Evolutionary conservation across 1,140 invertebrate species (phyloP), one percentile per base, ranked within the genome.

Genomic region (Aplysia californica): DNA sequence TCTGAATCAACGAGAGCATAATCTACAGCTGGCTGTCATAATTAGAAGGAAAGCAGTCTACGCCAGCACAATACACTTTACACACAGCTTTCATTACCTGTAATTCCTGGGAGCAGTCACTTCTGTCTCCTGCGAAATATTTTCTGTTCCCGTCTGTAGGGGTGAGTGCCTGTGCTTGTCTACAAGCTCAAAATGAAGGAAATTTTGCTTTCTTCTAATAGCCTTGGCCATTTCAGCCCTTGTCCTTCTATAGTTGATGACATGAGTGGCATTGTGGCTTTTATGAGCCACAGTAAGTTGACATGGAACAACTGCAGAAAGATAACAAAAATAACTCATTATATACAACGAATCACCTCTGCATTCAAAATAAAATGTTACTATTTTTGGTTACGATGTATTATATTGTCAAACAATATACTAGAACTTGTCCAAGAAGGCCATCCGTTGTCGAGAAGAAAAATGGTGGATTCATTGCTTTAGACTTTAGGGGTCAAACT

Each of bases 91-190:
- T 20, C n/a, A n/a, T 26, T 74, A 83, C 81, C 77, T 83, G 69
- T 78, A 83, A 61, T 83, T 74, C 35, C 58, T 75, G 15, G 78
- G 81, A 35, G 77, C 77, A 4, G 36, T 68, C n/a, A 55, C 39
- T 6, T 58, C 41, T 36, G 55, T 50, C 55, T 77, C 56, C 29
- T 31, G 31, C 31, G 31, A 15, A 33, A 67, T 23, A 29, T 18
- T 31, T 44, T 69, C 71, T 35, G 67, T 68, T 4, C 65, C 74
- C 36, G 71, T 18, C 36, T 78, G 72, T 70, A 80, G 67, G 1
- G 55, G 23, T 39, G 79, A 78, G 67, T 65, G 64, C 61, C 82
- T 79, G 44, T 84, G 75, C 38, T 78, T 77, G 29, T 83, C 80
- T 18, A 83, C 70, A 1, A 79, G 29, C n/a, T 79, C 80, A 73